A percentile compares a stretch with the other conserved stretches of the same genome.
Evolutionary conservation across 2,797 vertebrate species (phyloP).

Genomic region (Myripristis jacobus): DNA sequence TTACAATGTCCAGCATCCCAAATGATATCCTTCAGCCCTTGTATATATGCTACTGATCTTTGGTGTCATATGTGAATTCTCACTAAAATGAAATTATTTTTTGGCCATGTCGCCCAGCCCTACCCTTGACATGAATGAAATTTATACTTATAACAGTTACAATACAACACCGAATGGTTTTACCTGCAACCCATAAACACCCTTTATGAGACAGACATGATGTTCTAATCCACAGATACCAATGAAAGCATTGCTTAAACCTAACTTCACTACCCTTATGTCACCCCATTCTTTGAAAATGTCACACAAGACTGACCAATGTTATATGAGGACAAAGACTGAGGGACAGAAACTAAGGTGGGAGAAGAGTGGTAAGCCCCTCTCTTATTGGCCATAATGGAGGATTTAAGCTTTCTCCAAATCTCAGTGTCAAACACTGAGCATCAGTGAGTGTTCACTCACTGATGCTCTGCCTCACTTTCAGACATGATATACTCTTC

Average conservation of each 20-base stretch:
- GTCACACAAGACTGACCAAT: slow-evolving; percentile 19
- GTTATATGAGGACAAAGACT: slow-evolving; percentile 10
- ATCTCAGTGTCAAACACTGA: slow-evolving; percentile 32
- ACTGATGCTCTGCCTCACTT: slow-evolving; percentile 4
- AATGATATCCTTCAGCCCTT: too few relatives aligned
- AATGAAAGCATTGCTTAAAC: slow-evolving; percentile 11
- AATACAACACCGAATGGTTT: too few relatives aligned
- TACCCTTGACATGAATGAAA: too few relatives aligned
- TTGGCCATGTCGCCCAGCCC: too few relatives aligned
- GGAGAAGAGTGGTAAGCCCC: slow-evolving; percentile 20
- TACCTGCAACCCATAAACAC: not conserved
- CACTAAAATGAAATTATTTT: too few relatives aligned
- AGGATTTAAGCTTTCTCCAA: slow-evolving; percentile 20
- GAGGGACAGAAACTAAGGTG: not conserved
- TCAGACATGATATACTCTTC: slow-evolving; percentile 18
- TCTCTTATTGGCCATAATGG: slow-evolving; percentile 30
- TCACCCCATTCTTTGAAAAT: slow-evolving; percentile 24
- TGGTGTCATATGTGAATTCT: too few relatives aligned
- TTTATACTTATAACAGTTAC: too few relatives aligned
- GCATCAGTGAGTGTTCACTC: too few relatives aligned
- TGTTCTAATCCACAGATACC: slow-evolving; percentile 21
- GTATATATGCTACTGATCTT: too few relatives aligned
- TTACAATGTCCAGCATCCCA: too few relatives aligned
- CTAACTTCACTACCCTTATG: slow-evolving; percentile 9
- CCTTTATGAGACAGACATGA: slow-evolving; percentile 4